A percentile compares a stretch with the other conserved stretches of the same genome.
Evolutionary conservation across 2,888 invertebrate species (phyloP).

Genomic region (Plebejus melissa): DNA sequence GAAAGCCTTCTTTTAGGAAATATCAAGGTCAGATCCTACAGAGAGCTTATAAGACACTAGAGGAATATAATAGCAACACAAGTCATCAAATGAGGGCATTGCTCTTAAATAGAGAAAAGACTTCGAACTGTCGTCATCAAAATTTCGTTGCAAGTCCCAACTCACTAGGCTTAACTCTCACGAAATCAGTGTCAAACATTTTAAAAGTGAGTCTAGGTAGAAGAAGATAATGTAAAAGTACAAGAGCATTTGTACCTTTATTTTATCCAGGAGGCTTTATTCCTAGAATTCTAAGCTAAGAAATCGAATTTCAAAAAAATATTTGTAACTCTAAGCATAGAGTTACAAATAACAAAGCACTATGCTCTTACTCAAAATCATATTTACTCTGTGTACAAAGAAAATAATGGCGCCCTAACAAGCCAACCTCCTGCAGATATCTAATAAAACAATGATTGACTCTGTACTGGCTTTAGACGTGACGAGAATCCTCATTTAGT

Average conservation of each 20-base stretch:
- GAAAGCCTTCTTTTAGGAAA: too few species aligned
- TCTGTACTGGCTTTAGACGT: constrained; percentile 57
- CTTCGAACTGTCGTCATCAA: too few species aligned
- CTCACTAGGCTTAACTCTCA: too few species aligned
- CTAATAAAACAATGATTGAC: constrained; percentile 76
- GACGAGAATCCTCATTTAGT: constrained; percentile 54
- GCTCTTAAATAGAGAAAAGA: too few species aligned
- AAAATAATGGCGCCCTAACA: constrained; percentile 16
- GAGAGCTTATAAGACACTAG: too few species aligned
- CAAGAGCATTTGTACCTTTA: background rate
- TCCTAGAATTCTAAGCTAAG: background rate
- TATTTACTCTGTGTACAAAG: constrained; percentile 1
- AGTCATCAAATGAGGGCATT: too few species aligned
- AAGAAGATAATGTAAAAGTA: too few species aligned
- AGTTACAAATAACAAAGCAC: background rate
- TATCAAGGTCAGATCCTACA: too few species aligned
- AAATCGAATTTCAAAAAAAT: background rate
- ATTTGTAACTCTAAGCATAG: background rate
- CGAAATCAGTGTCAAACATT: too few species aligned
- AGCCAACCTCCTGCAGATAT: constrained; percentile 39
- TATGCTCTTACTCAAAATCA: background rate
- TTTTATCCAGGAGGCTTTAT: background rate
- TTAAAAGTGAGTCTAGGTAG: too few species aligned
- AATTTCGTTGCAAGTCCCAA: too few species aligned
- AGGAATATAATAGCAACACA: too few species aligned